Evolutionary conservation across 2,113 vertebrate genomes (phyloP).

Genomic region (Cebidichthys violaceus): DNA sequence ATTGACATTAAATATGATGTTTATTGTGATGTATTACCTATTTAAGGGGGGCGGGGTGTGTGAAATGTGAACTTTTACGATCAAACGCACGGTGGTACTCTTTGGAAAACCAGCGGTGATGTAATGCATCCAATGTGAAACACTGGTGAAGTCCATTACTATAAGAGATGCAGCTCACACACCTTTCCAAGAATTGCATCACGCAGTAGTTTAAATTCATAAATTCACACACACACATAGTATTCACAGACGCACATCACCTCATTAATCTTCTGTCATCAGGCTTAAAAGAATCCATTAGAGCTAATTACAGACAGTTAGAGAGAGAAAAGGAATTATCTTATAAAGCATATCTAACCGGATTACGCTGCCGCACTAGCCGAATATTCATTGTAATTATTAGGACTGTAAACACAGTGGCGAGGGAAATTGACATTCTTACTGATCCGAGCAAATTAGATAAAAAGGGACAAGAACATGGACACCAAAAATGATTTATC

Average conservation of each 20-base stretch:
- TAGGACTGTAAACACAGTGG: conserved; percentile 25
- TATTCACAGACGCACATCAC: conserved; percentile 38
- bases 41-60: not conserved
- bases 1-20: conserved; percentile 24
- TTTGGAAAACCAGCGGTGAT: conserved; percentile 29
- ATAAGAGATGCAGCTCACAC: conserved; percentile 2
- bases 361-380: conserved; percentile 43
- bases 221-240: conserved; percentile 30
- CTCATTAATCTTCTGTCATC: conserved; percentile 65
- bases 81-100: not conserved
- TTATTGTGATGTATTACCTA: conserved; percentile 28
- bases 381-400: conserved; percentile 30
- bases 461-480: conserved; percentile 8
- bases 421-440: conserved; percentile 4
- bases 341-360: conserved; percentile 49
- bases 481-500: not conserved
- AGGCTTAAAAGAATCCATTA: conserved; percentile 68
- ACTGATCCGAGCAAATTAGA: conserved; percentile 28
- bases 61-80: conserved; percentile 31
- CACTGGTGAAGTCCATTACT: not conserved
- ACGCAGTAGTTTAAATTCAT: conserved; percentile 46
- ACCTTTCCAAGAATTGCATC: conserved; percentile 8
- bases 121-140: conserved; percentile 23
- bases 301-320: conserved; percentile 69
- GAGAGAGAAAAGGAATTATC: conserved; percentile 50